Evolutionary conservation across 2,888 invertebrate genomes (phyloP).

Genomic region (Furcula furcula): DNA sequence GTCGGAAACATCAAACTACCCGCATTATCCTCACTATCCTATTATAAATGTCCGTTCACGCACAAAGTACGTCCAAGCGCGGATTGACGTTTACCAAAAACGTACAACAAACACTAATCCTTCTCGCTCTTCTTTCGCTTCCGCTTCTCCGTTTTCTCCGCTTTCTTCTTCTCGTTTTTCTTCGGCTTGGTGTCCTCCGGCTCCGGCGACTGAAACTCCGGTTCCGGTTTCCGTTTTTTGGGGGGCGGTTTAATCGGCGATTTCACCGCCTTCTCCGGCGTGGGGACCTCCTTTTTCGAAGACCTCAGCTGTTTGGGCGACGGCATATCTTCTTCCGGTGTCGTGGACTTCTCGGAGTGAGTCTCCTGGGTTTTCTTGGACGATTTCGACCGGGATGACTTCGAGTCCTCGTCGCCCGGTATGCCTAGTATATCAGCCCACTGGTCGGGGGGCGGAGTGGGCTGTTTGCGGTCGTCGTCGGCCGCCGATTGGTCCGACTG

Average conservation of each 20-base stretch:
- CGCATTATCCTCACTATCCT: constrained; percentile 9
- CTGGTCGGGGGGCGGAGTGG: constrained; percentile 72
- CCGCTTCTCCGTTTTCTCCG: constrained; percentile 36
- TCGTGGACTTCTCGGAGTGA: background rate
- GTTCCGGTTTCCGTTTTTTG: constrained; percentile 54
- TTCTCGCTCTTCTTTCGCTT: constrained; percentile 66
- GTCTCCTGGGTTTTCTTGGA: constrained; percentile 12
- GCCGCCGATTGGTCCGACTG: constrained; percentile 27
- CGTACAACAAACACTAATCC: constrained; percentile 71
- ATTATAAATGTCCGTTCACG: constrained; percentile 3
- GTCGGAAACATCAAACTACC: constrained; percentile 12
- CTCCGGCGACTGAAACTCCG: constrained; percentile 48
- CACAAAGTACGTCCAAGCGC: constrained; percentile 8
- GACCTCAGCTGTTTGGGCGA: constrained; percentile 65
- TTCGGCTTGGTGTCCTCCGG: constrained; percentile 45
- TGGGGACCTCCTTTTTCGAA: constrained; percentile 52
- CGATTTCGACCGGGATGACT: constrained; percentile 11
- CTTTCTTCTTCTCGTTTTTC: constrained; percentile 49
- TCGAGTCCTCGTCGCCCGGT: constrained; percentile 52
- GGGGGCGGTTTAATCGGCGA: constrained; percentile 55
- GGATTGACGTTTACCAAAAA: constrained; percentile 55
- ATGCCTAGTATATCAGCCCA: constrained; percentile 76
- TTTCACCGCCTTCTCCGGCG: constrained; percentile 41
- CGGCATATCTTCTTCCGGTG: constrained; percentile 35
- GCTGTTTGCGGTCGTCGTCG: constrained; percentile 65